These are phyloP conservation scores for Listronotus bonariensis DNA, from an alignment of 1,140 invertebrate species.

Conservation along the genomic window DNA sequence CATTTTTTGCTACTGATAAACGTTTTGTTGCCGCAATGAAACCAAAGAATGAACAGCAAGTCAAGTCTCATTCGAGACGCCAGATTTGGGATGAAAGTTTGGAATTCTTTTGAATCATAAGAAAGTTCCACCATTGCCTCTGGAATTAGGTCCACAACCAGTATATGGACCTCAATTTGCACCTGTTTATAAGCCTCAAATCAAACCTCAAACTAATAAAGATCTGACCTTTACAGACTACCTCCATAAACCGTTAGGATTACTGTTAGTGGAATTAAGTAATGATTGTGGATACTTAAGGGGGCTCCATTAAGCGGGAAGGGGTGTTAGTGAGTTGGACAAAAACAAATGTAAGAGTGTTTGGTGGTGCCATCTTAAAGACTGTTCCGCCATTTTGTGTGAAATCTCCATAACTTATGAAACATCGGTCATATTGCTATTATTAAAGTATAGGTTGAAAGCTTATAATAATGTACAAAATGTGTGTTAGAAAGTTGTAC, in stretches of 20 bases:
- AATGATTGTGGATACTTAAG: conserved; percentile 58
- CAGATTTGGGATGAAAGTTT: conserved; percentile 23
- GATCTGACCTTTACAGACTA: conserved; percentile 1
- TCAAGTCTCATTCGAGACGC: not conserved
- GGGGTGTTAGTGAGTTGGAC: conserved; percentile 62
- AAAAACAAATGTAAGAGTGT: conserved; percentile 60
- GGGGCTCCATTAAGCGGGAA: conserved; percentile 59
- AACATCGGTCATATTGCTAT: no score
- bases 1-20: not conserved
- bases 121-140: conserved; percentile 1
- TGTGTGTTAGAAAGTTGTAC: no score
- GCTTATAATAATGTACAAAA: no score
- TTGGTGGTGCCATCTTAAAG: conserved; percentile 63
- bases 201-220: not conserved
- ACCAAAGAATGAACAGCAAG: not conserved
- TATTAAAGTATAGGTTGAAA: no score
- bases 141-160: not conserved
- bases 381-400: conserved; percentile 57
- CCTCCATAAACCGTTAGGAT: conserved; percentile 52
- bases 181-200: not conserved
- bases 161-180: not conserved
- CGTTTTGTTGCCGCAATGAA: not conserved
- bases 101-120: conserved; percentile 1
- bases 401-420: not conserved
- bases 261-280: conserved; percentile 57